Evolutionary conservation across 2,888 invertebrate genomes (phyloP), one percentile per base, ranked within the genome.

Genomic region (Asteroscopus sphinx): DNA sequence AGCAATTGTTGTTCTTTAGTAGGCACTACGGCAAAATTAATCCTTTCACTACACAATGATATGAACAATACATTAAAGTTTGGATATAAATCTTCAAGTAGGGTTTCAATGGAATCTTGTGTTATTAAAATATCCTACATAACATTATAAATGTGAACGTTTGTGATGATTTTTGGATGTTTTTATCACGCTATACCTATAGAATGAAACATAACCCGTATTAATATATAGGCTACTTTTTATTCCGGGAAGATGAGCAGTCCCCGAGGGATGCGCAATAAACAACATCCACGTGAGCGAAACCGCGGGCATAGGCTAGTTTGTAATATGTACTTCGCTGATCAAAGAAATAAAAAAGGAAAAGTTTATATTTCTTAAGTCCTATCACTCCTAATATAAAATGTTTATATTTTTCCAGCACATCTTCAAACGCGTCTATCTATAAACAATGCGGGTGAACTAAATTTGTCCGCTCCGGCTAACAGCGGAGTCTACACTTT

Each of bases 401-500:
- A 39, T 42, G 15, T 11, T 35, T 7, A 35, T 52, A 35, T 63
- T 63, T 40, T 83, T 81, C 41, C 76, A 93, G 93, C 68, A 15
- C 86, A 91, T 62, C 87, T 94, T 30, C 80, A 69, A 45, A 77
- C 84, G 15, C 83, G 89, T 12, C 58, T 94, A 9, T 82, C 85
- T 42, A 77, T 94, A 60, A 89, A 81, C 66, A 77, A 69, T 36
- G 77, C 78, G 5, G 94, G 94, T 9, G 88, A 88, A 68, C 62
- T 94, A n/a, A 63, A 76, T 52, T 72, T 94, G 40, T 86, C 87
- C 21, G 88, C 88, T 4, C 84, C 88, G 8, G 82, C 80, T 13
- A 77, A 80, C 49, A 83, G 68, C 33, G 93, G 92, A 9, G 70
- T 81, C 3, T 90, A 93, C 73, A 77, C 45, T 16, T 87, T 94